Evolutionary conservation across 2,113 vertebrate species (phyloP).

Genomic region (Cygnus buccinator): DNA sequence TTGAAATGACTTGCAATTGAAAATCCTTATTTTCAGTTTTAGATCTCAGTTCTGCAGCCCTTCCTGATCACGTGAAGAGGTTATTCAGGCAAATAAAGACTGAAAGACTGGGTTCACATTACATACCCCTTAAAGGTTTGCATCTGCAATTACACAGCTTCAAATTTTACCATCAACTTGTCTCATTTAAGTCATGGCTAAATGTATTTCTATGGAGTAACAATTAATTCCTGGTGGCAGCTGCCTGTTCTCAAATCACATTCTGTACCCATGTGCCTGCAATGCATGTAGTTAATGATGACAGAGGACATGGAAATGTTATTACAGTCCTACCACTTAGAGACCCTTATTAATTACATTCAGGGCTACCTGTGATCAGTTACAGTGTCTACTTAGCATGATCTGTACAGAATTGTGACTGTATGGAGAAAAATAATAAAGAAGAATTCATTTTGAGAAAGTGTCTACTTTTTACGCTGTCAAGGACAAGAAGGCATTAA

Average conservation of each 20-base stretch:
- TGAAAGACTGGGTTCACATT: neutral
- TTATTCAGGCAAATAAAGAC: neutral
- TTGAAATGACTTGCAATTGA: neutral
- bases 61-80: neutral
- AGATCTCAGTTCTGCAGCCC: neutral
- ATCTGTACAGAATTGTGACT: neutral
- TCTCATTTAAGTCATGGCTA: neutral
- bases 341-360: neutral
- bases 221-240: slow-evolving; percentile 1
- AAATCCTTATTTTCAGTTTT: neutral
- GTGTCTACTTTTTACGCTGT: neutral
- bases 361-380: neutral
- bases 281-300: slow-evolving; percentile 11
- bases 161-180: neutral
- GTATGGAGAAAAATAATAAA: neutral
- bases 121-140: neutral
- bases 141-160: neutral
- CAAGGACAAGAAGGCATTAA: neutral
- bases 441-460: neutral
- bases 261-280: neutral
- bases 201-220: slow-evolving; percentile 9
- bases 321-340: neutral
- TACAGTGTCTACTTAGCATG: neutral
- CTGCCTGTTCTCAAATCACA: slow-evolving; percentile 33
- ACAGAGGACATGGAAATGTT: neutral